These are phyloP conservation scores for Valencia hispanica DNA, from an alignment of 2,797 vertebrate species.

Conservation along the genomic window DNA sequence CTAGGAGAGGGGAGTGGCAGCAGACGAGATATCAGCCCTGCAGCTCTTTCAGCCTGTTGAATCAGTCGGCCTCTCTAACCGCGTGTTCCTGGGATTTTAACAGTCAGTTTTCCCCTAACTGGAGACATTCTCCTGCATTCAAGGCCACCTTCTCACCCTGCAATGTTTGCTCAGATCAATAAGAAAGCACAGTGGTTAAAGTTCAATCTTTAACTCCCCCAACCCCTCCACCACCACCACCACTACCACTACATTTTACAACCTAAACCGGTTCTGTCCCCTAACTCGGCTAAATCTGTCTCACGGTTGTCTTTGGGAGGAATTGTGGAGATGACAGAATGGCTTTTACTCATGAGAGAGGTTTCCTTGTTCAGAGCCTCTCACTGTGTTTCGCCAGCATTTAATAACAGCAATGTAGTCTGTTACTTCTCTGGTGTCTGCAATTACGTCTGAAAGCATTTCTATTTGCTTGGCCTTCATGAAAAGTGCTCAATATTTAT, in stretches of 20 bases:
- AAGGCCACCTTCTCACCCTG: constrained; percentile 65
- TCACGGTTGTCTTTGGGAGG: constrained; percentile 11
- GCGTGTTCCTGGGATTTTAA: constrained; percentile 28
- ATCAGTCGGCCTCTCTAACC: not conserved
- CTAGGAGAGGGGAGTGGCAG: constrained; percentile 40
- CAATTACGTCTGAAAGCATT: constrained; percentile 20
- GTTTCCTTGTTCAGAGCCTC: constrained; percentile 37
- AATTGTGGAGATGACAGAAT: constrained; percentile 23
- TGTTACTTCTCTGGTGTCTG: constrained; percentile 18
- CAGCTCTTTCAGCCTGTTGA: constrained; percentile 18
- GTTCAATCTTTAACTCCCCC: constrained; percentile 67
- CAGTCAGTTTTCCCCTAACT: constrained; percentile 21
- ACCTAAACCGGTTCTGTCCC: constrained; percentile 19
- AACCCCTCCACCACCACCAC: constrained; percentile 33
- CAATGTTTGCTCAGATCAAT: constrained; percentile 70
- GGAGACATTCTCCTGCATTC: constrained; percentile 38
- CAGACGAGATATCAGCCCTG: constrained; percentile 14
- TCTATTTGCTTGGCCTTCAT: constrained; percentile 34
- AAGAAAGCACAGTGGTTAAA: constrained; percentile 73
- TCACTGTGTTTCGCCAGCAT: constrained; percentile 1
- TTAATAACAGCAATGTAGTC: not conserved
- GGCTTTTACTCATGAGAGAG: constrained; percentile 15
- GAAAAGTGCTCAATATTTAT: constrained; percentile 28
- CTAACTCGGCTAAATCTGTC: constrained; percentile 9
- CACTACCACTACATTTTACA: constrained; percentile 24